Conservation (phyloP, 2,797 vertebrate genomes). For the Echeneis naucrates region DNA sequence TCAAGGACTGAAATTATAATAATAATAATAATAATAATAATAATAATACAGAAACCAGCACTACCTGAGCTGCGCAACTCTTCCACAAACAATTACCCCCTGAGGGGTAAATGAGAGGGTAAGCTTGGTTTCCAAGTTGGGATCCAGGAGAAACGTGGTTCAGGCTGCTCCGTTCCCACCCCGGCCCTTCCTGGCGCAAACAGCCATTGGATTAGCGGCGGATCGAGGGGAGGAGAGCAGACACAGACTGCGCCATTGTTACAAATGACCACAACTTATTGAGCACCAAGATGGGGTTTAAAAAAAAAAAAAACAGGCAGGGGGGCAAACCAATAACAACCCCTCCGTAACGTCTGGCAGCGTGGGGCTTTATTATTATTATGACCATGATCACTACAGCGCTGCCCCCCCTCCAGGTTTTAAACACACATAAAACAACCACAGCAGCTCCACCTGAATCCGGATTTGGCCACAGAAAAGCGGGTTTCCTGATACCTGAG, state of each 20-base stretch:
- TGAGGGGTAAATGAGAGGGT: conserved; percentile 39
- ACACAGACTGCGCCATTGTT: conserved; percentile 86
- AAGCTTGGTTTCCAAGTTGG: conserved; percentile 60
- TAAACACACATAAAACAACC: neutral
- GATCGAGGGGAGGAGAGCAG: conserved; percentile 80
- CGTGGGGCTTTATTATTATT: conserved; percentile 28
- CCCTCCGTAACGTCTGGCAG: neutral
- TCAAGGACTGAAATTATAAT: no score
- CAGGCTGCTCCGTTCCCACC: conserved; percentile 73
- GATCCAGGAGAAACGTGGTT: conserved; percentile 75
- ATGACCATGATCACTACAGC: no score
- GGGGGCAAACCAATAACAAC: conserved; percentile 3
- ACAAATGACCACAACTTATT: conserved; percentile 64
- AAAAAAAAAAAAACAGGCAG: neutral
- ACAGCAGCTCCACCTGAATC: neutral
- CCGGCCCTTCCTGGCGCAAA: conserved; percentile 81
- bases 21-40: no score
- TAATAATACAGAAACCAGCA: conserved; percentile 32
- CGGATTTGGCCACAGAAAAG: conserved; percentile 14
- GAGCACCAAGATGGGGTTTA: conserved; percentile 32
- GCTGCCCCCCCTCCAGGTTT: neutral
- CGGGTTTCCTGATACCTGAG: conserved; percentile 68
- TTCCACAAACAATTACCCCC: conserved; percentile 64
- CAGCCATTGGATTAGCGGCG: conserved; percentile 85
- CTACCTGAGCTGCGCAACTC: conserved; percentile 63